A percentile compares a stretch with the other conserved stretches of the same genome.
Conservation (phyloP, 2,113 vertebrate genomes). For the Plestiodon gilberti region DNA sequence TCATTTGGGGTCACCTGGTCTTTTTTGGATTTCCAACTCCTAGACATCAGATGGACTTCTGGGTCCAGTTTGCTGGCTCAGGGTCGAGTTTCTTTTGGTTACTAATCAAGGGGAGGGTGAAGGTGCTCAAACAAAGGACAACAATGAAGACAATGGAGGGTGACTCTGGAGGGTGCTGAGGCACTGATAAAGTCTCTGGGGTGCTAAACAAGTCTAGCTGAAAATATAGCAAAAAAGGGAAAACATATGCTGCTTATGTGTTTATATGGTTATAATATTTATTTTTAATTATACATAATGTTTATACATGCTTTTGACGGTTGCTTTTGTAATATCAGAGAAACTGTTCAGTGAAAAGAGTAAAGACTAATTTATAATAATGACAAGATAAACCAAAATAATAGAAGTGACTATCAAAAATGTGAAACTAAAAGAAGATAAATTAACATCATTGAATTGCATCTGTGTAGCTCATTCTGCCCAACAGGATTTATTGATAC, state of each 20-base stretch:
- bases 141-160: too few relatives aligned
- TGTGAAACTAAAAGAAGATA: constrained; percentile 31
- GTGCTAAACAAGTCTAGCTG: too few relatives aligned
- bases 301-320: neutral
- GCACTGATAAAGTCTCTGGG: too few relatives aligned
- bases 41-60: too few relatives aligned
- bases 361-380: neutral
- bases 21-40: too few relatives aligned
- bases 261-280: neutral
- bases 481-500: constrained; percentile 36
- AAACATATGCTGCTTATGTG: neutral
- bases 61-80: too few relatives aligned
- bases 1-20: too few relatives aligned
- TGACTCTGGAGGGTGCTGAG: too few relatives aligned
- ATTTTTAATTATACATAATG: neutral
- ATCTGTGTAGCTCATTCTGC: constrained; percentile 44
- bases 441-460: constrained; percentile 39
- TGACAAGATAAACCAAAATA: neutral
- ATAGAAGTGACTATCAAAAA: neutral
- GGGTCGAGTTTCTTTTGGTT: too few relatives aligned
- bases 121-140: too few relatives aligned
- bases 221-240: neutral
- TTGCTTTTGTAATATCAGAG: neutral
- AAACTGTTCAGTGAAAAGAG: neutral
- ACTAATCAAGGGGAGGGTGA: too few relatives aligned